These are phyloP conservation scores for Carapus acus DNA, from an alignment of 2,797 vertebrate species.

Conservation along the genomic window DNA sequence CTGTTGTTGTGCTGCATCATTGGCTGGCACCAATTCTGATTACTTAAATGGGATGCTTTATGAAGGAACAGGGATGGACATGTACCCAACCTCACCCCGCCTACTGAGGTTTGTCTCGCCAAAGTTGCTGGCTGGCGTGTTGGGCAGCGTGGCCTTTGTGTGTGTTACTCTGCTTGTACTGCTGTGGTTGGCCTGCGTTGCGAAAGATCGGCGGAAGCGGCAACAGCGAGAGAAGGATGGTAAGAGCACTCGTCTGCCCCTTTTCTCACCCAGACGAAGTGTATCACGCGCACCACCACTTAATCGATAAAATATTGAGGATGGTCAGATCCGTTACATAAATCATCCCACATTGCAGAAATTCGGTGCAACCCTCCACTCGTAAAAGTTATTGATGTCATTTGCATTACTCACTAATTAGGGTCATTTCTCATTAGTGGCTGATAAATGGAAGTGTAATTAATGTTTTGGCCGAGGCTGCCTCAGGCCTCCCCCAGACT, in stretches of 20 bases:
- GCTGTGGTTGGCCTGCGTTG: constrained; percentile 78
- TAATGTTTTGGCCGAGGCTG: constrained; percentile 41
- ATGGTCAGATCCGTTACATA: constrained; percentile 55
- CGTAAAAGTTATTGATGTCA: constrained; percentile 62
- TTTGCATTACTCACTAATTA: constrained; percentile 65
- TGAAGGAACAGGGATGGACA: no score
- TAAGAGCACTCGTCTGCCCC: constrained; percentile 57
- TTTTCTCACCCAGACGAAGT: constrained; percentile 53
- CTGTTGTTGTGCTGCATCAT: no score
- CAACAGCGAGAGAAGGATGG: constrained; percentile 58
- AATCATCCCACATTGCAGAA: constrained; percentile 49
- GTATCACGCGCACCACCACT: constrained; percentile 57
- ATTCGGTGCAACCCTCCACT: constrained; percentile 44
- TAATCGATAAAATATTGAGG: constrained; percentile 61
- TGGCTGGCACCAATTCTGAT: no score
- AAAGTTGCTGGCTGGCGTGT: constrained; percentile 78
- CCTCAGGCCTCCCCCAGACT: not conserved
- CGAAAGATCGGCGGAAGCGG: constrained; percentile 50
- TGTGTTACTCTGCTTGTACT: constrained; percentile 79
- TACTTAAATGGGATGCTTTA: no score
- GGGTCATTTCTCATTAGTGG: constrained; percentile 62
- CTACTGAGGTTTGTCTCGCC: constrained; percentile 77
- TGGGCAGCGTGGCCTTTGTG: constrained; percentile 85
- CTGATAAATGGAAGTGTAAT: constrained; percentile 58
- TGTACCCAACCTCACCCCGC: constrained; percentile 75